Conservation (phyloP, 2,888 invertebrate genomes). For the Pandemis heparana region DNA sequence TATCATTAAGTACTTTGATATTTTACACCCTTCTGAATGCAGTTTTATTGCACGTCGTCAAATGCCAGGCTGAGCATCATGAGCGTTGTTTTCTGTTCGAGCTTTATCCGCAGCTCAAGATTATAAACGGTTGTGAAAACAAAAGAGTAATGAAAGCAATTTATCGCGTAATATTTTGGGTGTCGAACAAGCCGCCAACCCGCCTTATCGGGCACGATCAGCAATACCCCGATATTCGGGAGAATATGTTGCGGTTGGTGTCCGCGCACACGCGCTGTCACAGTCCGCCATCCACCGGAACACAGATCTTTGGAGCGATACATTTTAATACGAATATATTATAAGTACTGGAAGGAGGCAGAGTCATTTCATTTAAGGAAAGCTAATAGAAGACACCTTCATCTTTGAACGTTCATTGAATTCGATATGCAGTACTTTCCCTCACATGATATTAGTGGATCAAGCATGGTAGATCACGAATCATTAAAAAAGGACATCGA, state of each 20-base stretch:
- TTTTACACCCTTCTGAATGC: conserved; percentile 2
- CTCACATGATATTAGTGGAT: neutral
- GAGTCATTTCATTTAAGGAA: neutral
- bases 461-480: neutral
- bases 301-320: conserved; percentile 58
- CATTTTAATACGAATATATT: conserved; percentile 52
- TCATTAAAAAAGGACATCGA: neutral
- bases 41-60: conserved; percentile 61
- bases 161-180: conserved; percentile 24
- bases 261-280: conserved; percentile 46
- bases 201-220: conserved; percentile 54
- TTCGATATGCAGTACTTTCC: neutral
- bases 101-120: neutral
- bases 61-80: conserved; percentile 44
- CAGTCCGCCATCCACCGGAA: conserved; percentile 51
- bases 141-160: conserved; percentile 22
- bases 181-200: conserved; percentile 33
- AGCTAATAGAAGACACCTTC: neutral
- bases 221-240: conserved; percentile 51
- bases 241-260: conserved; percentile 48
- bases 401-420: neutral
- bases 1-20: neutral
- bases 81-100: neutral
- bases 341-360: neutral
- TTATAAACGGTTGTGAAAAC: conserved; percentile 17